Percentiles rank a stretch among this genome's conserved stretches.
These are phyloP conservation scores for Gallinago stenura DNA, from an alignment of 2,797 vertebrate genomes.

Conservation along the genomic window DNA sequence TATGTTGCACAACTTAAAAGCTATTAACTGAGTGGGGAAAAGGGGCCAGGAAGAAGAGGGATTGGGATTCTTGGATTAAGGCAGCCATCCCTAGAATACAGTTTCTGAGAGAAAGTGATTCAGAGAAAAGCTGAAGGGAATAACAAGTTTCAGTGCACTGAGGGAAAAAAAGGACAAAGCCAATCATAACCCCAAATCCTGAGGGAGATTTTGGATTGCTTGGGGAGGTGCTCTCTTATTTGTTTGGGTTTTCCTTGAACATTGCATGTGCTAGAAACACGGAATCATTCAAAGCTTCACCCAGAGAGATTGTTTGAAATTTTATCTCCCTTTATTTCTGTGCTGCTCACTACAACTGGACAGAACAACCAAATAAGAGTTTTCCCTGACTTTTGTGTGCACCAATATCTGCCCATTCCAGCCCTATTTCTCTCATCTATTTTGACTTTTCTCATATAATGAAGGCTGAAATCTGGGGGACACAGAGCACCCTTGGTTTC, in stretches of 20 bases:
- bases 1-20: not conserved
- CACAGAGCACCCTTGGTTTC: not conserved
- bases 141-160: not conserved
- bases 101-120: not conserved
- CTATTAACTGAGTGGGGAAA: conserved; percentile 1
- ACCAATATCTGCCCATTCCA: not conserved
- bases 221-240: not conserved
- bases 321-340: not conserved
- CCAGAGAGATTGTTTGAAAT: not conserved
- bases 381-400: not conserved
- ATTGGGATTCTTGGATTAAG: not conserved
- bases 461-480: not conserved
- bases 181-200: conserved; percentile 12
- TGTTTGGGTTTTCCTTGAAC: not conserved
- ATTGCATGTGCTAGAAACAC: not conserved
- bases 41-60: not conserved
- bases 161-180: not conserved
- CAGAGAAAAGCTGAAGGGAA: not conserved
- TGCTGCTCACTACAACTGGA: not conserved
- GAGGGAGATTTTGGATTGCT: conserved; percentile 1
- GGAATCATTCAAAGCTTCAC: not conserved
- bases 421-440: not conserved
- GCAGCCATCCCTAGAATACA: conserved; percentile 15
- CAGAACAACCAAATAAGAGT: not conserved
- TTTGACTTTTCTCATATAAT: not conserved